Evolutionary conservation across 2,797 vertebrate genomes (phyloP).

Genomic region (Chloroceryle amazona): DNA sequence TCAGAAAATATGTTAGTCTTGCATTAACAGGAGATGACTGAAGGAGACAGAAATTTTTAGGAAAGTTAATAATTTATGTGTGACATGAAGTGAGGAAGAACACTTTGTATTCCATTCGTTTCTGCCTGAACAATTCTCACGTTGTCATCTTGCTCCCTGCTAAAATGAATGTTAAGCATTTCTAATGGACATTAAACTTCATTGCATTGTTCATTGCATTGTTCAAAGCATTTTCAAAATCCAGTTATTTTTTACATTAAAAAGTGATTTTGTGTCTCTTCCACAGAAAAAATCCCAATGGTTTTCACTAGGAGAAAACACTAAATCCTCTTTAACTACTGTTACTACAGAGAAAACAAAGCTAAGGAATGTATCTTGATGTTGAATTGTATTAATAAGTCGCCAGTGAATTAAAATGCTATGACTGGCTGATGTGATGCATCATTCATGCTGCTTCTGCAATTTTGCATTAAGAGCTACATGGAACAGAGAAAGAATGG

Average conservation of each 20-base stretch:
- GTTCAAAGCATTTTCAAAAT: not conserved
- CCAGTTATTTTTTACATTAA: not conserved
- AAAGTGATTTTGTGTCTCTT: not conserved
- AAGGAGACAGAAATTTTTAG: not conserved
- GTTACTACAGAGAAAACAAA: not conserved
- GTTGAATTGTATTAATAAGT: not conserved
- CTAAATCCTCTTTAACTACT: not conserved
- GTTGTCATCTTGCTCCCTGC: not conserved
- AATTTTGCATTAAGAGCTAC: not conserved
- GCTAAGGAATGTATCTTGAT: not conserved
- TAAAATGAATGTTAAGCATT: conserved; percentile 1
- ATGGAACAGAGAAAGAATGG: not conserved
- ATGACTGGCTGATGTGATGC: not conserved
- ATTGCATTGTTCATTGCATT: not conserved
- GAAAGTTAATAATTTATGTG: conserved; percentile 35
- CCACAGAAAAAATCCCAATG: not conserved
- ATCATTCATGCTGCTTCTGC: not conserved
- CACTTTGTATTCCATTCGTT: not conserved
- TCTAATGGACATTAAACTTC: not conserved
- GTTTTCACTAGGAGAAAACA: not conserved
- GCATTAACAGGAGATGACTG: not conserved
- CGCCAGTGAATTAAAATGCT: not conserved
- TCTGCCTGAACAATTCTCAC: not conserved
- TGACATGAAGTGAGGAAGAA: conserved; percentile 1
- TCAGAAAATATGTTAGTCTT: not conserved